These are phyloP conservation scores for Caranx melampygus DNA, from an alignment of 2,113 vertebrate genomes.

Conservation along the genomic window DNA sequence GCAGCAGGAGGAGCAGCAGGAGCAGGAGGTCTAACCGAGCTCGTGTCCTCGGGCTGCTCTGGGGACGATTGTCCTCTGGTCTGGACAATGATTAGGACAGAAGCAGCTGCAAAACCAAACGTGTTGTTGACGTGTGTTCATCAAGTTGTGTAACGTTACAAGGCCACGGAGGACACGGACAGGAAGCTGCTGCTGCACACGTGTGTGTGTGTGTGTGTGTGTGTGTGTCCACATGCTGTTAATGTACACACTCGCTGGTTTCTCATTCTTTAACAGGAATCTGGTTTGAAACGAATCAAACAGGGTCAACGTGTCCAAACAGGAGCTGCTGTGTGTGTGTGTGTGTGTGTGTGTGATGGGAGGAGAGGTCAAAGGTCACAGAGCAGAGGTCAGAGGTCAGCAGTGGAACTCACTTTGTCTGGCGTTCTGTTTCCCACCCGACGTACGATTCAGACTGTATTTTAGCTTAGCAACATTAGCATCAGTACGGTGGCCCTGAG, in stretches of 20 bases:
- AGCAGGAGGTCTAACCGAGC: not conserved
- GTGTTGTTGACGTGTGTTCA: not conserved
- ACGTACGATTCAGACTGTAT: no score
- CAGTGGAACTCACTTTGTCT: not conserved
- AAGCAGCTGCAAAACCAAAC: not conserved
- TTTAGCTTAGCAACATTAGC: no score
- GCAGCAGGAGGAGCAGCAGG: no score
- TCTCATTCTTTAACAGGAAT: not conserved
- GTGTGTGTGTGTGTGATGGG: not conserved
- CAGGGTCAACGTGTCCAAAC: not conserved
- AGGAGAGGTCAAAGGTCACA: not conserved
- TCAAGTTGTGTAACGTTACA: not conserved
- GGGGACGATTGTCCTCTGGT: slow-evolving; percentile 10
- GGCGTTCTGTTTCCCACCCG: no score
- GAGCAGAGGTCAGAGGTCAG: slow-evolving; percentile 11
- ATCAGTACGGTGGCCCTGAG: no score
- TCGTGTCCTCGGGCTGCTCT: not conserved
- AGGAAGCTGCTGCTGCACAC: no score
- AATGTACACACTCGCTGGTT: slow-evolving; percentile 6
- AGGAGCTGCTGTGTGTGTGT: not conserved
- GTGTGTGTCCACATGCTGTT: not conserved
- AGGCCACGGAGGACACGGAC: slow-evolving; percentile 2
- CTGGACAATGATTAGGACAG: slow-evolving; percentile 22
- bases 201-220: not conserved
- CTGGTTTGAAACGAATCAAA: not conserved